phyloP scores from a whole-genome alignment of 2,888 invertebrate genomes.

The Mythimna loreyi region DNA sequence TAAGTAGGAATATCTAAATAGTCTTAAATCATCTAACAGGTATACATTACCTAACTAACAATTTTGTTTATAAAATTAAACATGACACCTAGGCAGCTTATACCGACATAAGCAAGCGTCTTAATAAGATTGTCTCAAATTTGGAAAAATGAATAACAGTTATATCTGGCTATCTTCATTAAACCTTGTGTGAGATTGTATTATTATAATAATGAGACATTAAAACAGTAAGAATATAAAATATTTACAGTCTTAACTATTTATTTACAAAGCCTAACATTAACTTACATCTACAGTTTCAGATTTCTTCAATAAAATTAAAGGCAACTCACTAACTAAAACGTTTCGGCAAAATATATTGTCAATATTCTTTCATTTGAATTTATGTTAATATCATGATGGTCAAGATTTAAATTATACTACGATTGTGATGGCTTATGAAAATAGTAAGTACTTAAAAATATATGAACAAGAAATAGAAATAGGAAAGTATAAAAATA shows the following conservation, averaged over 20 bases:
- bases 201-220: conserved; percentile 46
- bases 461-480: conserved; percentile 33
- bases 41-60: conserved; percentile 60
- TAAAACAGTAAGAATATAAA: conserved; percentile 61
- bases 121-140: conserved; percentile 27
- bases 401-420: conserved; percentile 20
- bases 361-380: conserved; percentile 19
- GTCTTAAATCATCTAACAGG: conserved; percentile 59
- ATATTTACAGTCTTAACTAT: conserved; percentile 75
- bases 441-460: conserved; percentile 29
- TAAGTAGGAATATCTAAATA: conserved; percentile 61
- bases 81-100: conserved; percentile 62
- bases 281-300: conserved; percentile 60
- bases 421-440: conserved; percentile 26
- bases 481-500: conserved; percentile 46
- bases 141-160: conserved; percentile 24
- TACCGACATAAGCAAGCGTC: conserved; percentile 57
- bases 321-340: conserved; percentile 48
- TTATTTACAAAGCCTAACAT: conserved; percentile 70
- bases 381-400: conserved; percentile 35
- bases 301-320: conserved; percentile 63
- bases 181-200: conserved; percentile 36
- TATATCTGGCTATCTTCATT: conserved; percentile 9
- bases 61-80: conserved; percentile 71
- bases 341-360: conserved; percentile 40